phyloP scores from a whole-genome alignment of 1,140 invertebrate species.

The Tetramorium simillimum region DNA sequence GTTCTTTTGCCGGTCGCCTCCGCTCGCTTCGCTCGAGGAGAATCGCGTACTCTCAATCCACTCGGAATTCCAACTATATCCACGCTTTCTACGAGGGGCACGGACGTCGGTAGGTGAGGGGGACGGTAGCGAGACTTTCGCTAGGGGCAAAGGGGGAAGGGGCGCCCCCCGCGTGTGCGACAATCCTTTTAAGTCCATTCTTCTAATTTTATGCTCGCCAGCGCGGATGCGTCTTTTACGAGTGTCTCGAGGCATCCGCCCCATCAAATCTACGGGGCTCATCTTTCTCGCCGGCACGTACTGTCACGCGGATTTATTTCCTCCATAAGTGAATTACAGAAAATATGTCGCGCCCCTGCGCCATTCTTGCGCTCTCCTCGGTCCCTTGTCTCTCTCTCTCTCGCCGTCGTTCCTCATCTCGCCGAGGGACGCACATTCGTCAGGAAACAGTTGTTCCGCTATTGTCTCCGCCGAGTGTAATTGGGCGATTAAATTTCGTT shows the following conservation, averaged over 20 bases:
- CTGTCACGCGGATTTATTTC: conserved; percentile 67
- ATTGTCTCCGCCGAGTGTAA: conserved; percentile 45
- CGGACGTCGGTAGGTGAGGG: conserved; percentile 11
- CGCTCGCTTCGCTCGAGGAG: conserved; percentile 4
- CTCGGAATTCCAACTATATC: conserved; percentile 51
- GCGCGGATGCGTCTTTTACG: conserved; percentile 73
- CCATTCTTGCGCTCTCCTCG: background rate
- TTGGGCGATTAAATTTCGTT: conserved; percentile 56
- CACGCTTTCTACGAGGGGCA: conserved; percentile 32
- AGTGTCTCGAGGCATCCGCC: conserved; percentile 67
- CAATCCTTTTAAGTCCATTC: conserved; percentile 80
- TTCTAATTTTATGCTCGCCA: conserved; percentile 79
- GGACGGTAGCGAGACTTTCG: conserved; percentile 62
- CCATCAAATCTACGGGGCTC: conserved; percentile 67
- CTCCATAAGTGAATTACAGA: conserved; percentile 65
- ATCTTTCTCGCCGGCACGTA: conserved; percentile 59
- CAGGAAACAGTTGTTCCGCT: conserved; percentile 48
- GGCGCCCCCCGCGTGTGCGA: conserved; percentile 33
- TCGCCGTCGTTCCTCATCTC: background rate
- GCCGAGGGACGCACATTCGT: conserved; percentile 22
- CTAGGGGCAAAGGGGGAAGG: conserved; percentile 10
- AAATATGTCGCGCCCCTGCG: conserved; percentile 43
- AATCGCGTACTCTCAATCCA: conserved; percentile 63
- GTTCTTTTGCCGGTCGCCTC: background rate
- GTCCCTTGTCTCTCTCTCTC: background rate